Base-by-base conservation (phyloP, 2,888 invertebrate species). In the Meandrusa payeni region DNA sequence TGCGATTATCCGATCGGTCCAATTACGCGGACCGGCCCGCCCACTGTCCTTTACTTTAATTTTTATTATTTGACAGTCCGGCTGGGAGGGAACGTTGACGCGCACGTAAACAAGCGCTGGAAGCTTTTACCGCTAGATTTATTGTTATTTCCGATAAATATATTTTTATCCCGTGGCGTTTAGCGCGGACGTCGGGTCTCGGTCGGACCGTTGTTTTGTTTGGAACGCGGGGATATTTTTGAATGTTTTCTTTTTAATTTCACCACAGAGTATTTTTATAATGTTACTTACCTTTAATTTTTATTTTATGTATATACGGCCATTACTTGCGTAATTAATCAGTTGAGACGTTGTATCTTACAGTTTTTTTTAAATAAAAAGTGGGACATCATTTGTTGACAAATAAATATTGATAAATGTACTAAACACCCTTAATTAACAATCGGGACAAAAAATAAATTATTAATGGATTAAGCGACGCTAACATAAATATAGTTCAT, bases 71-170 rank as follows among this genome's bases (percentile, higher is more conserved):
- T 44, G 41, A 33, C 37, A 37, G 41, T 10, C 26, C 41, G 54
- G 57, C 54, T 71, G 42, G n/a, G n/a, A n/a, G n/a, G 24, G 9
- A 36, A 24, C 19, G 69, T 72, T 70, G 75, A 72, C 62, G 52
- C 46, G 50, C 50, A 41, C 56, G 64, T 68, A 65, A 65, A 54
- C 55, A 52, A 55, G 55, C 54, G 59, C 59, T 60, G 53, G 37
- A 43, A 37, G 43, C 43, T 43, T 43, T 43, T 46, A 45, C 29
- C 32, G 33, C 7, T 37, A 17, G 40, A 46, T 49, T 40, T 49
- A 37, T 36, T 46, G 51, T 44, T 51, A 51, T 49, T 47, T 33
- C 47, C 44, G 33, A 45, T 49, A 47, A 42, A 50, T 45, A 46
- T 42, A 48, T 48, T 45, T 51, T 48, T 51, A 48, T 40, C 36